Evolutionary conservation across 2,888 invertebrate species (phyloP), one percentile per base, ranked within the genome.

Genomic region (Drosophila diplacantha): DNA sequence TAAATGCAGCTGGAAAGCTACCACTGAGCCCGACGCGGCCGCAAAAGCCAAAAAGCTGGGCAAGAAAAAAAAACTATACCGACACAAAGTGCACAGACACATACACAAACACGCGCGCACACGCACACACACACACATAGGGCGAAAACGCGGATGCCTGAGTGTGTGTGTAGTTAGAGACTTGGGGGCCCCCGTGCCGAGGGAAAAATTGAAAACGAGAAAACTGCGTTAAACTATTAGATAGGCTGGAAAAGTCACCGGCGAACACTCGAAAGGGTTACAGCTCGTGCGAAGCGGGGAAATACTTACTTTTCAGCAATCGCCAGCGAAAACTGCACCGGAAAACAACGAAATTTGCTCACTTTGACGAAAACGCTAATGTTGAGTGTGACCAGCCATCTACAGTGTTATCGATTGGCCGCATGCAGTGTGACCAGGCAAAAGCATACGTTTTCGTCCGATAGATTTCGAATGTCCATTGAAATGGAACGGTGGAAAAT

Each of bases 231-330:
- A 24, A 16, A 32, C 31, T 2, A 3, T 2, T 9, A 12, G 14
- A 7, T 43, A 6, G 5, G 43, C 12, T 43, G 22, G 14, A 29
- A 37, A 35, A 29, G 5, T 29, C 22, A 37, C n/a, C 37, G 43
- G 37, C 11, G 6, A 1, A 16, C 29, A 24, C 8, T 43, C 22
- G 32, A 2, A 37, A n/a, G 12, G 7, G n/a, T 7, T 4, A 14
- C 14, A 1, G 44, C 22, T n/a, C 24, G 22, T 8, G 2, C 35
- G 20, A 18, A 29, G 18, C 18, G 12, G 11, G 2, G 1, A 9
- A 46, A n/a, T 46, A 59, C 58, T 59, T 38, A 59, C 58, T 59
- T 59, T 59, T 56, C 31, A 38, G 37, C 31, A 59, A 59, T 46
- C 37, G 14, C 22, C 43, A 34, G 31, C 11, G 24, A 31, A 24